phyloP scores from a whole-genome alignment of 2,797 vertebrate species.

The Microctenopoma steveboyesi region DNA sequence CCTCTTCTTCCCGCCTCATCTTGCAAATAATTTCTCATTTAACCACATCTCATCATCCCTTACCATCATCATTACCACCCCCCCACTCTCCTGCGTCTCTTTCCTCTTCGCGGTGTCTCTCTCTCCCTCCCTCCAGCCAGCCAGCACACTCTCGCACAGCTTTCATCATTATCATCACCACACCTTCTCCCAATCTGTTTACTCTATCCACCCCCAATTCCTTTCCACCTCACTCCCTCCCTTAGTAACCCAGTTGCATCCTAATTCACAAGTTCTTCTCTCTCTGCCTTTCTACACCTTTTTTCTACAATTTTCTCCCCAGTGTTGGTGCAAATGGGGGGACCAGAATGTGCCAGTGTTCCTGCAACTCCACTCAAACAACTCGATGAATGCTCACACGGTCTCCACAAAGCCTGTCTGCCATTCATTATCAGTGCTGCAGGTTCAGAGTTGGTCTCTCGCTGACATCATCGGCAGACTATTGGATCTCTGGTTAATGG shows the following conservation, averaged over 20 bases:
- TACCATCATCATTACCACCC: conserved; percentile 59
- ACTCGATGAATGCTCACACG: neutral
- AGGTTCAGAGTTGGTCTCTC: conserved; percentile 7
- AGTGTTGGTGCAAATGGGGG: conserved; percentile 40
- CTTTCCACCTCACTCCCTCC: conserved; percentile 41
- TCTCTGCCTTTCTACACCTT: conserved; percentile 26
- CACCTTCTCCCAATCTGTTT: conserved; percentile 74
- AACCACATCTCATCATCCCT: conserved; percentile 60
- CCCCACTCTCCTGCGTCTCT: conserved; percentile 28
- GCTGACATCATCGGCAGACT: conserved; percentile 15
- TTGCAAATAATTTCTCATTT: conserved; percentile 69
- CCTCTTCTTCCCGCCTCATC: conserved; percentile 39
- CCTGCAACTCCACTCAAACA: conserved; percentile 9
- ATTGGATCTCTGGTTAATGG: conserved; percentile 15
- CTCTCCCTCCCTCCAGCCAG: conserved; percentile 51
- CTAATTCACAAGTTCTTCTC: conserved; percentile 53
- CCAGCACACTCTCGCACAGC: conserved; percentile 51
- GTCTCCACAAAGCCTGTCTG: conserved; percentile 16
- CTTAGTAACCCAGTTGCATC: conserved; percentile 52
- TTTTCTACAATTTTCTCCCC: conserved; percentile 38
- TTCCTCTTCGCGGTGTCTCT: conserved; percentile 44
- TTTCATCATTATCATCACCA: conserved; percentile 75
- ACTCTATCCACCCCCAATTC: conserved; percentile 55
- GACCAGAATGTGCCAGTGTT: conserved; percentile 29
- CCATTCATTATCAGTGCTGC: conserved; percentile 23